Evolutionary conservation across 2,113 vertebrate genomes (phyloP).

Genomic region (Nannospalax galili): DNA sequence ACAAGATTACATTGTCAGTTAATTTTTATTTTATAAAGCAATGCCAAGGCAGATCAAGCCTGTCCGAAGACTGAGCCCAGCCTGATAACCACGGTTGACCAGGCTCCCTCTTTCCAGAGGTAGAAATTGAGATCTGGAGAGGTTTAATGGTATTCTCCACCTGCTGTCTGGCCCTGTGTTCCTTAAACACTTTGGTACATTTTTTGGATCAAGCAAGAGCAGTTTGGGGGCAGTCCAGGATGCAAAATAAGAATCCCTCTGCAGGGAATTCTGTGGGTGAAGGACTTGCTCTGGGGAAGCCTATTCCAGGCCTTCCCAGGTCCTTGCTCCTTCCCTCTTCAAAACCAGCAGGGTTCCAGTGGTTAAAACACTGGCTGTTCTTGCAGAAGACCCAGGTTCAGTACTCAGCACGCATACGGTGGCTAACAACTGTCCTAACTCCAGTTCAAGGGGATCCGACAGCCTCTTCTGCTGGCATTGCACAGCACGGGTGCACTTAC

Average conservation of each 20-base stretch:
- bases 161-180: too few relatives aligned
- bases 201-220: neutral
- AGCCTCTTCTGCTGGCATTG: too few relatives aligned
- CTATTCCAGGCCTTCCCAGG: neutral
- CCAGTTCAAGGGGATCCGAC: too few relatives aligned
- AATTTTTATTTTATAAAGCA: neutral
- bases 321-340: neutral
- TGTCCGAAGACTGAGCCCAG: neutral
- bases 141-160: accelerated
- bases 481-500: too few relatives aligned
- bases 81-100: neutral
- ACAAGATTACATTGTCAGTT: neutral
- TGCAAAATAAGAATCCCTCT: accelerated
- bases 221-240: neutral
- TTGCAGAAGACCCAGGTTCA: too few relatives aligned
- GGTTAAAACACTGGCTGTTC: too few relatives aligned
- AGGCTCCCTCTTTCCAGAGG: neutral
- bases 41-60: neutral
- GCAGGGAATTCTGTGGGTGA: neutral
- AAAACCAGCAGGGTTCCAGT: neutral
- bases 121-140: neutral
- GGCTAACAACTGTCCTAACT: too few relatives aligned
- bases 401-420: too few relatives aligned
- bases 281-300: neutral
- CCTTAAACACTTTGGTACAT: too few relatives aligned